Percentiles rank a stretch among this genome's conserved stretches.
Evolutionary conservation across 2,113 vertebrate genomes (phyloP).

Genomic region (Leiothrix lutea): DNA sequence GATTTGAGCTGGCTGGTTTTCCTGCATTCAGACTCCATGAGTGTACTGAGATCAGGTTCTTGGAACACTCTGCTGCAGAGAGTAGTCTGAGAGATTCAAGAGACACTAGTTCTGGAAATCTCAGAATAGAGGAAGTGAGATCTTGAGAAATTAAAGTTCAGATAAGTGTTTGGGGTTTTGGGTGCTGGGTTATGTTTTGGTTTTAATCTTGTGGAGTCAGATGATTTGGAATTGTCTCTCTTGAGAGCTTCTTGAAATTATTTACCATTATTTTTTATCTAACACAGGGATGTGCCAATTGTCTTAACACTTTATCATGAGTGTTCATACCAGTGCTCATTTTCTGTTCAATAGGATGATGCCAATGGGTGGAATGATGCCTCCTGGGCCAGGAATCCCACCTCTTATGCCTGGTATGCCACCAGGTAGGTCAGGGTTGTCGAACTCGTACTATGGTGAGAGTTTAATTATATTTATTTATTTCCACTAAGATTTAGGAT

Average conservation of each 20-base stretch:
- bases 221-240: not conserved
- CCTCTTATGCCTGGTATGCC: slow-evolving; percentile 83
- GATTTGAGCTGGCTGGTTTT: not conserved
- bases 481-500: not conserved
- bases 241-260: not conserved
- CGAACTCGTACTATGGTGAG: slow-evolving; percentile 23
- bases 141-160: not conserved
- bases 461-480: not conserved
- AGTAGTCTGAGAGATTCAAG: not conserved
- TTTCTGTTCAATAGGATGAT: slow-evolving; percentile 82
- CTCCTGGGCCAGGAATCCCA: slow-evolving; percentile 84
- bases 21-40: not conserved
- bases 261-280: not conserved
- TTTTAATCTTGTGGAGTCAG: not conserved
- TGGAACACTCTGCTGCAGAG: not conserved
- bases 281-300: not conserved
- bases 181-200: not conserved
- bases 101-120: not conserved
- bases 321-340: not conserved
- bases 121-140: not conserved
- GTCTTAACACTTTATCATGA: not conserved
- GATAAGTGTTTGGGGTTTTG: not conserved
- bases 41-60: not conserved
- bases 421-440: slow-evolving; percentile 76
- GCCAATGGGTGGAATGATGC: slow-evolving; percentile 91